Conservation (phyloP, 1,140 invertebrate genomes). For the Drosophila triauraria region DNA sequence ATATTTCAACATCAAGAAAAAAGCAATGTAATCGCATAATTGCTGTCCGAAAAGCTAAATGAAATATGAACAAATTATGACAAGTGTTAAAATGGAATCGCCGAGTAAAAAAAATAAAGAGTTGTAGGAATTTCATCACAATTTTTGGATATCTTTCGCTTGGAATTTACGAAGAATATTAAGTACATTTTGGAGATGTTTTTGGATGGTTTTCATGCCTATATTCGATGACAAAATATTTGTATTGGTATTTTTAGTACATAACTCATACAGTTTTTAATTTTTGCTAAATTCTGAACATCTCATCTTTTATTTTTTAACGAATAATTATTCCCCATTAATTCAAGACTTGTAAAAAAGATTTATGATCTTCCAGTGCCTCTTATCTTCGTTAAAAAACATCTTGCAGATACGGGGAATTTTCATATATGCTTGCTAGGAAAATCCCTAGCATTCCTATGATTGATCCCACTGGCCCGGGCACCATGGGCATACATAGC, state of each 20-base stretch:
- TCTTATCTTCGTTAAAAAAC: background rate
- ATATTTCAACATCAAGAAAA: conserved; percentile 16
- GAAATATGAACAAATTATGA: conserved; percentile 47
- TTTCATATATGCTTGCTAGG: conserved; percentile 8
- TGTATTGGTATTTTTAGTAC: background rate
- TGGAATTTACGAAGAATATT: background rate
- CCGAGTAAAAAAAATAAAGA: background rate
- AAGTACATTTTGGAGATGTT: background rate
- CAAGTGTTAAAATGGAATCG: conserved; percentile 52
- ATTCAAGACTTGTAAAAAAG: background rate
- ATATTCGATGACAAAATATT: accelerated
- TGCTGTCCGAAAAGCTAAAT: conserved; percentile 17
- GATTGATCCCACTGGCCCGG: conserved; percentile 29
- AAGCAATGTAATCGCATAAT: conserved; percentile 52
- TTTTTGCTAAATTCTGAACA: too few species aligned
- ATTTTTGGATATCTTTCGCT: background rate
- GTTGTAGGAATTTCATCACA: background rate
- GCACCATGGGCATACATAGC: too few species aligned
- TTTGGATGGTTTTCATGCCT: background rate
- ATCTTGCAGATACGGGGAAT: conserved; percentile 13
- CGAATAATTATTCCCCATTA: background rate
- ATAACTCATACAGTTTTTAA: too few species aligned
- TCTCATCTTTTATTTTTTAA: background rate
- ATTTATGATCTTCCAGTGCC: background rate
- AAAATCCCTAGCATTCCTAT: conserved; percentile 34